Conservation (phyloP, 1,140 invertebrate genomes). For the Monomorium pharaonis region DNA sequence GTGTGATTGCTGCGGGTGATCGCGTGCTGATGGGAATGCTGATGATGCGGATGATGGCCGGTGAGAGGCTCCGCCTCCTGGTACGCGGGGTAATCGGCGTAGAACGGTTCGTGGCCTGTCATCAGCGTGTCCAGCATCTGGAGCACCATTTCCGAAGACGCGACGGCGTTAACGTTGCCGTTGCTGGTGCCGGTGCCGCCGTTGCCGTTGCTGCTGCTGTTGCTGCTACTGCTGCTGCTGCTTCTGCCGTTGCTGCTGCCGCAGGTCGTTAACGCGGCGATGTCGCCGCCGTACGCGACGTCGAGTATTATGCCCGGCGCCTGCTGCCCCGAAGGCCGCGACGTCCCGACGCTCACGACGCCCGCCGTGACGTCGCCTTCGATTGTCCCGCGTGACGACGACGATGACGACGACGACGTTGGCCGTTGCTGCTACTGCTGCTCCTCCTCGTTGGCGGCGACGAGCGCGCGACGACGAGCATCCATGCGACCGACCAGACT, state of each 20-base stretch:
- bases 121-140: constrained; percentile 84
- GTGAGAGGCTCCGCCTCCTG: constrained; percentile 80
- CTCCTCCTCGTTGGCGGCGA: constrained; percentile 29
- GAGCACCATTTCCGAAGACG: constrained; percentile 83
- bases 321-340: constrained; percentile 80
- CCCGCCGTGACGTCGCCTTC: constrained; percentile 83
- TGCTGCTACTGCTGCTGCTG: constrained; percentile 59
- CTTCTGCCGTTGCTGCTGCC: constrained; percentile 40
- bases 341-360: constrained; percentile 84
- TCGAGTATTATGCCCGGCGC: constrained; percentile 77
- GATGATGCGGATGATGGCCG: constrained; percentile 73
- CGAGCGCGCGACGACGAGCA: constrained; percentile 55
- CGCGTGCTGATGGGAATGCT: constrained; percentile 71
- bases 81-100: constrained; percentile 84
- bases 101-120: constrained; percentile 82
- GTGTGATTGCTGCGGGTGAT: constrained; percentile 72
- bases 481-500: constrained; percentile 23
- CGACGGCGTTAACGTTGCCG: constrained; percentile 53
- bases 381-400: constrained; percentile 29
- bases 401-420: constrained; percentile 37
- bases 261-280: constrained; percentile 51
- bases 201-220: constrained; percentile 68
- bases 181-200: constrained; percentile 66
- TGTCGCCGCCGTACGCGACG: constrained; percentile 52
- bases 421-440: too few species aligned